A percentile compares a stretch with the other conserved stretches of the same genome.
Conservation (phyloP, 2,797 vertebrate species). For the Zonotrichia albicollis region DNA sequence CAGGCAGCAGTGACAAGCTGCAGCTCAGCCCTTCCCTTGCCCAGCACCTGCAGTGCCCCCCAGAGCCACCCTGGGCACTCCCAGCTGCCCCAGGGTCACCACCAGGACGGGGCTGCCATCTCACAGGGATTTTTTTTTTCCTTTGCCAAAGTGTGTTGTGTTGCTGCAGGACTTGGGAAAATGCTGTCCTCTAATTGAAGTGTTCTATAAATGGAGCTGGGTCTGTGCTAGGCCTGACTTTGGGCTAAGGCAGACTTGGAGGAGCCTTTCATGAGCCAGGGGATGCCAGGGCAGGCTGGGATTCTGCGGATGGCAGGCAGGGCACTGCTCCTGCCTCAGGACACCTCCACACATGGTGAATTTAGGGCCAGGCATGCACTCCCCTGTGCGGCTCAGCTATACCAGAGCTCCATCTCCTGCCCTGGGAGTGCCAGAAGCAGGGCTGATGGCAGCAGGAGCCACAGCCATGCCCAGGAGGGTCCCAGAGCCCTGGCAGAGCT, state of each 20-base stretch:
- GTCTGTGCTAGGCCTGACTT: neutral
- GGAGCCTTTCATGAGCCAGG: neutral
- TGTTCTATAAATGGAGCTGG: neutral
- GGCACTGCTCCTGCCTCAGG: neutral
- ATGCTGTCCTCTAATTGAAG: neutral
- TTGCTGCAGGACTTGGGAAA: neutral
- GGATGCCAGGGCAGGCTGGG: neutral
- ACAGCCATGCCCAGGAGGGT: neutral
- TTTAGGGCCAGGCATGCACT: rapidly evolving
- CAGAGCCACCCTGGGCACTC: rapidly evolving
- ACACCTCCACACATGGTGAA: rapidly evolving
- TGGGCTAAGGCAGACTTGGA: neutral
- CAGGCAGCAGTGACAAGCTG: neutral
- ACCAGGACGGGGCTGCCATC: neutral
- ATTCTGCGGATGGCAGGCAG: neutral
- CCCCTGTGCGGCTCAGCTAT: rapidly evolving
- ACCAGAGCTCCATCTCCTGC: rapidly evolving
- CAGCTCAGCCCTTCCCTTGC: rapidly evolving
- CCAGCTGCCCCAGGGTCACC: neutral
- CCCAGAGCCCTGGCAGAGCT: neutral
- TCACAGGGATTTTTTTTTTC: neutral
- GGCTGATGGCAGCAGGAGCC: neutral
- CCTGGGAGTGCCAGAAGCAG: neutral
- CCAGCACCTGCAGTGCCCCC: neutral
- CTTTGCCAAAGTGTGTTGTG: neutral